These are phyloP conservation scores for Thinocorus orbignyianus DNA, from an alignment of 2,113 vertebrate genomes.

Conservation along the genomic window DNA sequence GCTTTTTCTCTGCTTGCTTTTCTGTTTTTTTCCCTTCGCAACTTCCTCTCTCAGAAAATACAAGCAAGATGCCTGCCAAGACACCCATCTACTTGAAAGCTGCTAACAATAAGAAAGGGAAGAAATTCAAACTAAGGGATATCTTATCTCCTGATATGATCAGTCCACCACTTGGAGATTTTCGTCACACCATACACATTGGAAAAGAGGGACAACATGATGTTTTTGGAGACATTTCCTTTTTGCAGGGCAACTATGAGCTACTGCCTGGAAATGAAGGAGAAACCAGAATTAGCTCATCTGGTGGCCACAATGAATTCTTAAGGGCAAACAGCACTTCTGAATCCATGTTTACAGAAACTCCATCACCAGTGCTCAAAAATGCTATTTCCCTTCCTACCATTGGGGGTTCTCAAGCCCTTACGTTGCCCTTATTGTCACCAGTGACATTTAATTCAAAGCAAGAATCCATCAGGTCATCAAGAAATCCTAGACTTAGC, in stretches of 20 bases:
- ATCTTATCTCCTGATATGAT: conserved; percentile 98
- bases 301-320: conserved; percentile 84
- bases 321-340: conserved; percentile 93
- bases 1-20: not conserved
- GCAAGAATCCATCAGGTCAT: conserved; percentile 81
- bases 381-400: conserved; percentile 97
- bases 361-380: conserved; percentile 95
- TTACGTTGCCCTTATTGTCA: conserved; percentile 88
- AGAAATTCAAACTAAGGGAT: conserved; percentile 94
- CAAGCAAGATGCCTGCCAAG: conserved; percentile 91
- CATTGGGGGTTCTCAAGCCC: conserved; percentile 93
- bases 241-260: conserved; percentile 96
- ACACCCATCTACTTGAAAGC: conserved; percentile 97
- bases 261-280: conserved; percentile 87
- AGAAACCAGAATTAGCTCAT: conserved; percentile 74
- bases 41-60: not conserved
- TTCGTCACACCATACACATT: conserved; percentile 97
- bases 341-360: conserved; percentile 87
- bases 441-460: conserved; percentile 84
- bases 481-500: conserved; percentile 76
- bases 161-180: conserved; percentile 96
- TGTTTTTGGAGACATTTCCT: conserved; percentile 96
- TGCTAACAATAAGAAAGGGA: conserved; percentile 92
- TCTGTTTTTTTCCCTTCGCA: not conserved
- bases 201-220: conserved; percentile 93